Evolutionary conservation across 1,140 invertebrate species (phyloP), one percentile per base, ranked within the genome.

Genomic region (Eurosta solidaginis): DNA sequence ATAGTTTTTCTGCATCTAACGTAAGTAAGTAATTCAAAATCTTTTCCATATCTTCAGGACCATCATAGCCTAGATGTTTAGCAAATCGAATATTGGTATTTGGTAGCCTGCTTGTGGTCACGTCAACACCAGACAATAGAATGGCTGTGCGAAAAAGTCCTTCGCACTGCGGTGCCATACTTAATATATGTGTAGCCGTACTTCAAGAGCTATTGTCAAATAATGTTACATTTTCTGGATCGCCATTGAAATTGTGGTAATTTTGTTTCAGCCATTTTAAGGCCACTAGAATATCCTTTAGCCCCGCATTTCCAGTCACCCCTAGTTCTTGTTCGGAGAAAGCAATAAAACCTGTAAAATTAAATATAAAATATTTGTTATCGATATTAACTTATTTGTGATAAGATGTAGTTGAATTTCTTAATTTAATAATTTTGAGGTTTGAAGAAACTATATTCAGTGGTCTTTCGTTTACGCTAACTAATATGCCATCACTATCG

Each of bases 231-330:
- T 90, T 89, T 10, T 90, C 80, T 0, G 89, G 84, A 83, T 92
- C 90, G 0, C 92, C 92, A 77, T 91, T 91, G 79, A 93, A 93
- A 77, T 83, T 79, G 3, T 85, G 80, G 22, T 91, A 91, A 82
- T 93, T 92, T 2, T 88, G 85, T 80, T 89, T 87, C 3, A 93
- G 88, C 90, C 92, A 93, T 80, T 90, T 84, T 9, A 93, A 83
- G 0, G 90, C 90, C 14, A 89, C 73, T 3, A 86, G 47, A 81
- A 90, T 87, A 82, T 91, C 91, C 82, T 88, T 89, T 0, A 91
- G 82, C 0, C 89, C 90, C 79, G 90, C 89, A 80, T 91, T 91
- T 3, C 91, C 91, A 12, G 89, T 87, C n/a, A 90, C 88, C 20
- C 89, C 90, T 20, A 88, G 76, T n/a, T 89, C 82, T 79, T 91